phyloP scores from a whole-genome alignment of 2,113 vertebrate species.

The Regulus satrapa region DNA sequence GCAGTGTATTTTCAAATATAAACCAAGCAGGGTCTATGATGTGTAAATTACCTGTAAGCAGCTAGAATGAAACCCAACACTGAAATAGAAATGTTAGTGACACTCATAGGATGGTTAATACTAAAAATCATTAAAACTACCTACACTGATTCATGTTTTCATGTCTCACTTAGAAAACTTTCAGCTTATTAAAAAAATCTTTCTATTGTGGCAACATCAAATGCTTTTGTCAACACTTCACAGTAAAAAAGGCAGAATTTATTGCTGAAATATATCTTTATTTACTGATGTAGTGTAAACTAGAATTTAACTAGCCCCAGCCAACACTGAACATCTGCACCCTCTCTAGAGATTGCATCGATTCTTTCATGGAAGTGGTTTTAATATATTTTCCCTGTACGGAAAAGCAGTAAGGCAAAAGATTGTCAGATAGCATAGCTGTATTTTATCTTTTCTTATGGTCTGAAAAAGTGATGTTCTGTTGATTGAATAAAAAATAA shows the following conservation, averaged over 20 bases:
- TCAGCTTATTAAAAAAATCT: neutral
- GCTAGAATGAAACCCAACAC: neutral
- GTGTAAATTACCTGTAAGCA: neutral
- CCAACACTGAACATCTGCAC: neutral
- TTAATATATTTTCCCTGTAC: conserved; percentile 14
- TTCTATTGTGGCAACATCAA: neutral
- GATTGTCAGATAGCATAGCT: neutral
- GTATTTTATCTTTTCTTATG: neutral
- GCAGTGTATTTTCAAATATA: neutral
- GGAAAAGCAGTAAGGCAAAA: neutral
- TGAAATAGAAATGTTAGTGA: neutral
- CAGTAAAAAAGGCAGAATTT: neutral
- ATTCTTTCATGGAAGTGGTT: conserved; percentile 17
- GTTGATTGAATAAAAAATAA: too few relatives aligned
- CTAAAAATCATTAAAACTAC: neutral
- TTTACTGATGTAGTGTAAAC: neutral
- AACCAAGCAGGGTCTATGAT: neutral
- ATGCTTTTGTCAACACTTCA: neutral
- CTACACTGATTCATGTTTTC: neutral
- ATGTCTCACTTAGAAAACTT: neutral
- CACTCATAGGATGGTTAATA: neutral
- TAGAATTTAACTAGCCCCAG: neutral
- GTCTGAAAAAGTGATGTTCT: neutral
- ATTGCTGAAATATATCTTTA: neutral
- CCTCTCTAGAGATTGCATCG: neutral